A percentile compares a stretch with the other conserved stretches of the same genome.
Evolutionary conservation across 2,888 invertebrate genomes (phyloP).

Genomic region (Arctia plantaginis): DNA sequence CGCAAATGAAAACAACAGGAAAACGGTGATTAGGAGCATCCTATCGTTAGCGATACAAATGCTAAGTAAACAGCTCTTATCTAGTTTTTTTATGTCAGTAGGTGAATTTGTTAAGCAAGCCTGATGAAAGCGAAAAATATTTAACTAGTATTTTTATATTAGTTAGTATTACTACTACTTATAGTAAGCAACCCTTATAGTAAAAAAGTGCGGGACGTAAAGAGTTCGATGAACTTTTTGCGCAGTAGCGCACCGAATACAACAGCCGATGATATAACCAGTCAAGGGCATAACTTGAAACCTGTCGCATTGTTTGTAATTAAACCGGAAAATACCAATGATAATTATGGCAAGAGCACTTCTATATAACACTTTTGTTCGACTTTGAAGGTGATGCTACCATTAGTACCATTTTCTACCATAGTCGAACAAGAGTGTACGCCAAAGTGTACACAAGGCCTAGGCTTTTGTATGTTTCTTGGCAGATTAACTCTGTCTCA

Average conservation of each 20-base stretch:
- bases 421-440: not conserved
- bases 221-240: slow-evolving; percentile 74
- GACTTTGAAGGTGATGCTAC: not conserved
- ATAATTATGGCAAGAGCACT: slow-evolving; percentile 7
- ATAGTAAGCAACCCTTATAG: slow-evolving; percentile 29
- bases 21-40: slow-evolving; percentile 56
- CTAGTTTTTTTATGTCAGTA: slow-evolving; percentile 70
- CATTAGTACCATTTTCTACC: no score
- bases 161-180: not conserved
- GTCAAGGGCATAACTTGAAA: slow-evolving; percentile 71
- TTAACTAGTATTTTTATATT: not conserved
- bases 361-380: slow-evolving; percentile 18
- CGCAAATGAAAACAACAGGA: slow-evolving; percentile 56
- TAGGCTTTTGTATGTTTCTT: not conserved
- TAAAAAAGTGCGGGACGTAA: slow-evolving; percentile 32
- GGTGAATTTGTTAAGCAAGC: slow-evolving; percentile 72
- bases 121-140: slow-evolving; percentile 63
- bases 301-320: slow-evolving; percentile 65
- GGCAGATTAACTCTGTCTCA: not conserved
- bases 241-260: slow-evolving; percentile 64
- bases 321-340: slow-evolving; percentile 50
- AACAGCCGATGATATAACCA: slow-evolving; percentile 68
- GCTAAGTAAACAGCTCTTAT: slow-evolving; percentile 66
- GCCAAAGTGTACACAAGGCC: no score
- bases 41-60: slow-evolving; percentile 50